These are phyloP conservation scores for Resseliella maxima DNA, from an alignment of 2,888 invertebrate species.

Conservation along the genomic window DNA sequence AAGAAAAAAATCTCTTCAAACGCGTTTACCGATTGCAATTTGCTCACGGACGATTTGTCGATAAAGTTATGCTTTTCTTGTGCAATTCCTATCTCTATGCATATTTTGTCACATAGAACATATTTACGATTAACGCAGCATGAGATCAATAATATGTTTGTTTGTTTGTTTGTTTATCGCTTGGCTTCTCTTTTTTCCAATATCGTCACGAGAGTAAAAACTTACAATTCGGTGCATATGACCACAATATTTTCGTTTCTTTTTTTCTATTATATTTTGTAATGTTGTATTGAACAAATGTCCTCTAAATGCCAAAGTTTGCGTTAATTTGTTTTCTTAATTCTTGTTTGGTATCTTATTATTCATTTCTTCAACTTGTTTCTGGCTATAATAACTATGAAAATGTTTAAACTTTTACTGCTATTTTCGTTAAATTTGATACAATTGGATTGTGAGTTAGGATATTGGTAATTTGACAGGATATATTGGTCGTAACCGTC, in stretches of 20 bases:
- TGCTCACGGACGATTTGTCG: not conserved
- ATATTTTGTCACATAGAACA: no score
- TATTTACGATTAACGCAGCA: no score
- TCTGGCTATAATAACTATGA: not conserved
- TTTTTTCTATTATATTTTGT: no score
- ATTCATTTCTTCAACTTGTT: not conserved
- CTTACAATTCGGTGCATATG: not conserved
- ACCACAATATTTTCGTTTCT: not conserved
- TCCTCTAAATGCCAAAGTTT: constrained; percentile 12
- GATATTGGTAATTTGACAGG: constrained; percentile 1
- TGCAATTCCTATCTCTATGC: not conserved
- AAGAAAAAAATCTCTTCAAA: no score
- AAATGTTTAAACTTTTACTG: not conserved
- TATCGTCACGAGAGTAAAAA: not conserved
- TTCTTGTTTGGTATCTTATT: not conserved
- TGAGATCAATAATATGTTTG: constrained; percentile 37
- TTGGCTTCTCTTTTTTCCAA: not conserved
- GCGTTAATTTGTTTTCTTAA: no score
- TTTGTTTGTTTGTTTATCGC: not conserved
- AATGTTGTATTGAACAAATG: no score
- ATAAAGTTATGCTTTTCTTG: not conserved
- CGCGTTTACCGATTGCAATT: not conserved
- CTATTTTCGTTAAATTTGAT: constrained; percentile 16
- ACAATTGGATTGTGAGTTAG: not conserved
- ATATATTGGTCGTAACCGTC: not conserved